Evolutionary conservation across 2,113 vertebrate genomes (phyloP).

Genomic region (Phycodurus eques): DNA sequence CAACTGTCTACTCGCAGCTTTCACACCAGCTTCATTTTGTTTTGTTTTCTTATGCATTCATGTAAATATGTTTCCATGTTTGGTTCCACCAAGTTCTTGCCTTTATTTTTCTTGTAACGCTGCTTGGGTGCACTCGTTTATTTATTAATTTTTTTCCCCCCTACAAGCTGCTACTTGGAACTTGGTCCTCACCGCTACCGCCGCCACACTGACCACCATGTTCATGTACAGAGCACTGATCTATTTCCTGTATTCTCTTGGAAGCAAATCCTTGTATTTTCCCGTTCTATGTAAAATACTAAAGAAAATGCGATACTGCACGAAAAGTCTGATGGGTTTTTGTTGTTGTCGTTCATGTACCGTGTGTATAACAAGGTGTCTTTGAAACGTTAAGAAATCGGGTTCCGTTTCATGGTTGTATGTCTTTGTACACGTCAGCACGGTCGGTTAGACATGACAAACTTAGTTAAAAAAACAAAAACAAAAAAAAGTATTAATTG

Average conservation of each 20-base stretch:
- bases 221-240: conserved; percentile 79
- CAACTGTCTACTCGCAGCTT: conserved; percentile 71
- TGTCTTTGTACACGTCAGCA: background rate
- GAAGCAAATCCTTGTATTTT: conserved; percentile 76
- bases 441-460: too few species aligned
- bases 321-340: conserved; percentile 42
- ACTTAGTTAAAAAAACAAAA: too few species aligned
- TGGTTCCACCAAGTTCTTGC: conserved; percentile 10
- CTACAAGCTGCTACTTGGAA: conserved; percentile 69
- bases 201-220: conserved; percentile 58
- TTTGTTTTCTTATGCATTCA: background rate
- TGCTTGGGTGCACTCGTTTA: conserved; percentile 46
- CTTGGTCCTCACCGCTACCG: conserved; percentile 31
- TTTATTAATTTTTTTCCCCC: conserved; percentile 10
- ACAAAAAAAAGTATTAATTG: too few species aligned
- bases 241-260: conserved; percentile 75
- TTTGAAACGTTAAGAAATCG: background rate
- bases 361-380: background rate
- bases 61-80: conserved; percentile 30
- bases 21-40: background rate
- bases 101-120: conserved; percentile 28
- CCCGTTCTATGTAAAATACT: conserved; percentile 79
- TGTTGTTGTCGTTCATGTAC: background rate
- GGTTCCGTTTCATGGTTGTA: background rate
- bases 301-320: conserved; percentile 73